Conservation (phyloP, 2,797 vertebrate genomes). For the Threskiornis aethiopicus region DNA sequence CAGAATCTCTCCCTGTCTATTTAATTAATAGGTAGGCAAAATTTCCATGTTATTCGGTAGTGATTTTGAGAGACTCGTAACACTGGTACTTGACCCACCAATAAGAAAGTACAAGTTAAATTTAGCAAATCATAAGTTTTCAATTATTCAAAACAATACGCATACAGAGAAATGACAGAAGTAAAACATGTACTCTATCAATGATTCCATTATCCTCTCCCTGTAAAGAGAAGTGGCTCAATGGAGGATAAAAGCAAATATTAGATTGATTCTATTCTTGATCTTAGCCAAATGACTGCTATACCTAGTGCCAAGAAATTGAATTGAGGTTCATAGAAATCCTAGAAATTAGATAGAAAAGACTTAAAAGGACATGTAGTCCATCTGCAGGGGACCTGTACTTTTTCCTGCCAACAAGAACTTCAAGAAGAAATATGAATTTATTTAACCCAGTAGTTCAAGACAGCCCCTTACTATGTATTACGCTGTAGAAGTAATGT, state of each 20-base stretch:
- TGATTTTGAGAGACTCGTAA: neutral
- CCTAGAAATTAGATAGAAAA: constrained; percentile 22
- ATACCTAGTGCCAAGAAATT: constrained; percentile 15
- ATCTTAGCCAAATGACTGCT: constrained; percentile 10
- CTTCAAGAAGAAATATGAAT: constrained; percentile 21
- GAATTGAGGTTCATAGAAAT: constrained; percentile 6
- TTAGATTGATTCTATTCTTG: constrained; percentile 27
- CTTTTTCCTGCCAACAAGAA: constrained; percentile 16
- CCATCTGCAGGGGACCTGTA: neutral
- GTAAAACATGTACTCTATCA: neutral
- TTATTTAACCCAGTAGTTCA: constrained; percentile 14
- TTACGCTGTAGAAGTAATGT: neutral
- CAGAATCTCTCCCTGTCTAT: neutral
- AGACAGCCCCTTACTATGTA: neutral
- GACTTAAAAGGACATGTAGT: neutral
- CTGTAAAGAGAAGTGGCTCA: constrained; percentile 9
- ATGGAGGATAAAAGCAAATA: constrained; percentile 39
- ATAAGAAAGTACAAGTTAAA: constrained; percentile 8
- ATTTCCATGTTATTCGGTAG: neutral
- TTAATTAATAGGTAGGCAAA: neutral
- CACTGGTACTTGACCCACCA: neutral
- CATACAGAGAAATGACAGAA: neutral
- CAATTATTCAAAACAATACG: constrained; percentile 29
- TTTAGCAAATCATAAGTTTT: constrained; percentile 20
- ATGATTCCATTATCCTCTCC: constrained; percentile 26